Percentiles rank a stretch among this genome's conserved stretches.
phyloP scores from a whole-genome alignment of 2,888 invertebrate species.

The Mimachlamys varia region DNA sequence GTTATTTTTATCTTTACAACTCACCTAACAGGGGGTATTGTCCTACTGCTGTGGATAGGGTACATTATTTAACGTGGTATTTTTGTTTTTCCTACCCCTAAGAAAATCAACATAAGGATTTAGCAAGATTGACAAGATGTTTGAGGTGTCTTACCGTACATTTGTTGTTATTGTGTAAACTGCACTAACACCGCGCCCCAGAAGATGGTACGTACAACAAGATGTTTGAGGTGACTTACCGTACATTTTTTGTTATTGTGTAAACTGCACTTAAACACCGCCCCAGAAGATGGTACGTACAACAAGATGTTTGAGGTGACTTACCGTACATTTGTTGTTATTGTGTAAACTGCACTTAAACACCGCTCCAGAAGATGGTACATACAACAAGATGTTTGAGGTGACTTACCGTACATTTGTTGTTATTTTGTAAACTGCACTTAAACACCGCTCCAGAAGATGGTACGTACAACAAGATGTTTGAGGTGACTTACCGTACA shows the following conservation, averaged over 20 bases:
- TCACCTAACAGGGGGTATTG: no score
- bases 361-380: slow-evolving; percentile 66
- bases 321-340: background rate
- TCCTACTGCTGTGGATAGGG: no score
- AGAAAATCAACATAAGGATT: background rate
- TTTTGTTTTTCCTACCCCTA: no score
- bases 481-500: background rate
- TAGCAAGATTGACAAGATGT: background rate
- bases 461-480: slow-evolving; percentile 73
- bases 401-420: background rate
- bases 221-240: background rate
- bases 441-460: slow-evolving; percentile 58
- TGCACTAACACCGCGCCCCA: slow-evolving; percentile 44
- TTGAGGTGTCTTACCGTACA: background rate
- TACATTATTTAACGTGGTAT: no score
- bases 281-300: slow-evolving; percentile 70
- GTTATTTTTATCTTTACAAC: no score
- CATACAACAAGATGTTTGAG: slow-evolving; percentile 65
- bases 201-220: slow-evolving; percentile 75
- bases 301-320: slow-evolving; percentile 57
- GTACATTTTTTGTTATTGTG: background rate
- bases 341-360: slow-evolving; percentile 21
- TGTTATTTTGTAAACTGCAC: slow-evolving; percentile 13
- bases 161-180: slow-evolving; percentile 1
- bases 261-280: background rate